A percentile compares a stretch with the other conserved stretches of the same genome.
phyloP scores from a whole-genome alignment of 2,888 invertebrate species.

The Glaucopsyche alexis region DNA sequence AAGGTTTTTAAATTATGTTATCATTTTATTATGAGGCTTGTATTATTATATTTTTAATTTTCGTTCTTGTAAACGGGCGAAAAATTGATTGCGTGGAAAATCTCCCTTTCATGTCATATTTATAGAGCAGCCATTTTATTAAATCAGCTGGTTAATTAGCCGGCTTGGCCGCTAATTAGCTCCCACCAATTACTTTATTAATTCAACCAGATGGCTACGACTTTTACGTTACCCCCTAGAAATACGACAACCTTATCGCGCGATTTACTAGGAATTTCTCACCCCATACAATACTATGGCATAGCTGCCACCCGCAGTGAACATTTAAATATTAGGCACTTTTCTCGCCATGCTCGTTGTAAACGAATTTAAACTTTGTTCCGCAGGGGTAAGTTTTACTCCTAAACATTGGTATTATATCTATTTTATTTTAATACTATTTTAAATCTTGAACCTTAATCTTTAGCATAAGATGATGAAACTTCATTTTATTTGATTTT shows the following conservation, averaged over 20 bases:
- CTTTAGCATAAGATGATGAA: too few relatives aligned
- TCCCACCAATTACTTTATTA: slow-evolving; percentile 14
- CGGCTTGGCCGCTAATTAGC: too few relatives aligned
- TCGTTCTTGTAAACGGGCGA: neutral
- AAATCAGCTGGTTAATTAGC: slow-evolving; percentile 7
- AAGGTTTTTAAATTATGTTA: too few relatives aligned
- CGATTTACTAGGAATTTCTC: slow-evolving; percentile 15
- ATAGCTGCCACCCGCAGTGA: slow-evolving; percentile 11
- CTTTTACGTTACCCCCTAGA: slow-evolving; percentile 5
- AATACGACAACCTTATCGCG: neutral
- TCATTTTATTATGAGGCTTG: too few relatives aligned
- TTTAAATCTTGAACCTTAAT: neutral
- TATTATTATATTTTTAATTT: neutral
- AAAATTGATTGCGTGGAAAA: slow-evolving; percentile 11
- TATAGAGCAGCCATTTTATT: neutral
- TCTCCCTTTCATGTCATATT: slow-evolving; percentile 19
- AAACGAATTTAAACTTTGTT: neutral
- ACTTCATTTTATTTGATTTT: too few relatives aligned
- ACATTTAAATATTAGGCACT: neutral
- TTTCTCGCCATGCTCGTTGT: neutral
- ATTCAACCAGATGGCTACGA: slow-evolving; percentile 13
- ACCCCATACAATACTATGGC: slow-evolving; percentile 6
- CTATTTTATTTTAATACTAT: neutral
- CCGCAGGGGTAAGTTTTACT: neutral
- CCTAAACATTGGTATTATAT: neutral